phyloP scores from a whole-genome alignment of 2,888 invertebrate species.

The Galerucella pusilla region DNA sequence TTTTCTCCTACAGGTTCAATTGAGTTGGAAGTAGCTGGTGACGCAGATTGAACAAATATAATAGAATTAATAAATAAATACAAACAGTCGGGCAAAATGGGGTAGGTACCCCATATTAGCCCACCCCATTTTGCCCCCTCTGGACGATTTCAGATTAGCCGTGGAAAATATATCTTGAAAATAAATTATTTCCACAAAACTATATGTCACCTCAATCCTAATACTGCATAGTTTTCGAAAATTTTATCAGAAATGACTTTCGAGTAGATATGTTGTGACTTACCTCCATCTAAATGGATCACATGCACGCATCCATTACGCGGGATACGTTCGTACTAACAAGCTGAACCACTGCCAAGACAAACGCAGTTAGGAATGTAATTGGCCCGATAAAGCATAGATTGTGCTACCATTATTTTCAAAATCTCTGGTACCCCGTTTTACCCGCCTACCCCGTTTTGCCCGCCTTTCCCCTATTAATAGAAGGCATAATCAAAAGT shows the following conservation, averaged over 20 bases:
- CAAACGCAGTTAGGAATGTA: too few species aligned
- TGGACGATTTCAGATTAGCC: neutral
- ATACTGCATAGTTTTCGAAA: neutral
- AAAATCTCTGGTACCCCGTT: too few species aligned
- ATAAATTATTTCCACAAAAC: neutral
- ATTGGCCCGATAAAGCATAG: too few species aligned
- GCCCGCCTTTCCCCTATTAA: too few species aligned
- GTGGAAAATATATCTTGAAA: neutral
- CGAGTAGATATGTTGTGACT: neutral
- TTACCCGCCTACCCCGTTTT: too few species aligned
- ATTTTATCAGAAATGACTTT: neutral
- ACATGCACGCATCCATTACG: neutral
- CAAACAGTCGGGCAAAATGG: conserved; percentile 10
- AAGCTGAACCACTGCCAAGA: neutral
- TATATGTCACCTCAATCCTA: neutral
- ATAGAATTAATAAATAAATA: conserved; percentile 4
- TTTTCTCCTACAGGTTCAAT: too few species aligned
- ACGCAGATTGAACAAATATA: neutral
- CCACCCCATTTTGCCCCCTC: neutral
- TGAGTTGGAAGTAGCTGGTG: too few species aligned
- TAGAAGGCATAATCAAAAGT: too few species aligned
- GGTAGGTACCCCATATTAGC: neutral
- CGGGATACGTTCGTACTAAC: neutral
- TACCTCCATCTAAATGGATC: neutral
- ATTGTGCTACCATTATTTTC: too few species aligned